A percentile compares a stretch with the other conserved stretches of the same genome.
Conservation (phyloP, 2,888 invertebrate species). For the Meandrusa payeni region DNA sequence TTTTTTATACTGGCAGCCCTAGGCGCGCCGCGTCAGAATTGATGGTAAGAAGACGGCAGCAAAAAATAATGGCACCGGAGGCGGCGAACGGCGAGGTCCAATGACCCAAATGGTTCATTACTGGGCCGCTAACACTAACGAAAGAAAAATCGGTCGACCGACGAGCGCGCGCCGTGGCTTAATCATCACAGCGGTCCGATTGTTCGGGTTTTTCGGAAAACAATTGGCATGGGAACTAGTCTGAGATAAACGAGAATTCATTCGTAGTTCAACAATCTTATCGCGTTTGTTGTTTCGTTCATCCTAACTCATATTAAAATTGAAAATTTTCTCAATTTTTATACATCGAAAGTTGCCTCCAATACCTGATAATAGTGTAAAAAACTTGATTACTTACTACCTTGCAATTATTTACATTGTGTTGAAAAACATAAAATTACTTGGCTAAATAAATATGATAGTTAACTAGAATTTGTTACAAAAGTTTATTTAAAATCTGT, state of each 20-base stretch:
- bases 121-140: constrained; percentile 64
- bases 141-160: constrained; percentile 69
- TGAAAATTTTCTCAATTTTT: too few species aligned
- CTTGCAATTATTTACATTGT: too few species aligned
- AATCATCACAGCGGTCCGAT: constrained; percentile 8
- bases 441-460: too few species aligned
- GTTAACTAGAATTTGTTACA: too few species aligned
- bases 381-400: too few species aligned
- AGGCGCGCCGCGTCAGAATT: constrained; percentile 57
- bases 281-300: constrained; percentile 1
- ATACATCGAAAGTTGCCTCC: too few species aligned
- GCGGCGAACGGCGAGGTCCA: constrained; percentile 74
- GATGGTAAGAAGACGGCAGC: constrained; percentile 34
- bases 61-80: constrained; percentile 58
- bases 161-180: constrained; percentile 38
- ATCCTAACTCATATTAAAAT: too few species aligned
- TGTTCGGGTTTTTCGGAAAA: constrained; percentile 11
- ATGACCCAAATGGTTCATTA: constrained; percentile 76
- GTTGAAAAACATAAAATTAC: too few species aligned
- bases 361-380: too few species aligned
- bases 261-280: constrained; percentile 11
- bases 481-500: too few species aligned
- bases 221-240: constrained; percentile 21
- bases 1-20: constrained; percentile 4
- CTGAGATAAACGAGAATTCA: constrained; percentile 17